Evolutionary conservation across 2,113 vertebrate species (phyloP).

Genomic region (Serilophus lunatus): DNA sequence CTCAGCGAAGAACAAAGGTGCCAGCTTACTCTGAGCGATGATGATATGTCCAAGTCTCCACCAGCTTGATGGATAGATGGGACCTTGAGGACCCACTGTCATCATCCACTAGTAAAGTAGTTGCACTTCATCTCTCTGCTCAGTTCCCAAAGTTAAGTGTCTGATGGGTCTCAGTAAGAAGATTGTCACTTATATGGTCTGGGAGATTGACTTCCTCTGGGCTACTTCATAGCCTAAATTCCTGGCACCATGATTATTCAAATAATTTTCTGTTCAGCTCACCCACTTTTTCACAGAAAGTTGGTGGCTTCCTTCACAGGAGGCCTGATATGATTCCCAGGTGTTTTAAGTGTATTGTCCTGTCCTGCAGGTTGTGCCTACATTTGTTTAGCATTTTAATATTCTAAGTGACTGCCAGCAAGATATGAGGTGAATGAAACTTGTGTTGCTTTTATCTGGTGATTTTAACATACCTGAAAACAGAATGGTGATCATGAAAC

Average conservation of each 20-base stretch:
- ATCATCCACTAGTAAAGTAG: neutral
- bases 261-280: neutral
- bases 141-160: neutral
- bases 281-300: neutral
- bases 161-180: neutral
- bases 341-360: neutral
- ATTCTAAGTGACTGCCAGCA: neutral
- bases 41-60: neutral
- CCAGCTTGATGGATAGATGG: neutral
- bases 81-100: neutral
- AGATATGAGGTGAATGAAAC: neutral
- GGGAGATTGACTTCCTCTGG: neutral
- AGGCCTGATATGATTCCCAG: neutral
- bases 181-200: accelerated
- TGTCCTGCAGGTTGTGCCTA: neutral
- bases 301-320: neutral
- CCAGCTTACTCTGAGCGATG: accelerated
- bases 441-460: neutral
- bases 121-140: neutral
- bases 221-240: neutral
- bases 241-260: neutral
- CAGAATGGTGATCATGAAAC: neutral
- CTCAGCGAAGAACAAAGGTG: neutral
- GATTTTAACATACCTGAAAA: neutral
- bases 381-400: neutral